These are phyloP conservation scores for Catajapyx aquilonaris DNA, from an alignment of 1,140 invertebrate species.

Conservation along the genomic window DNA sequence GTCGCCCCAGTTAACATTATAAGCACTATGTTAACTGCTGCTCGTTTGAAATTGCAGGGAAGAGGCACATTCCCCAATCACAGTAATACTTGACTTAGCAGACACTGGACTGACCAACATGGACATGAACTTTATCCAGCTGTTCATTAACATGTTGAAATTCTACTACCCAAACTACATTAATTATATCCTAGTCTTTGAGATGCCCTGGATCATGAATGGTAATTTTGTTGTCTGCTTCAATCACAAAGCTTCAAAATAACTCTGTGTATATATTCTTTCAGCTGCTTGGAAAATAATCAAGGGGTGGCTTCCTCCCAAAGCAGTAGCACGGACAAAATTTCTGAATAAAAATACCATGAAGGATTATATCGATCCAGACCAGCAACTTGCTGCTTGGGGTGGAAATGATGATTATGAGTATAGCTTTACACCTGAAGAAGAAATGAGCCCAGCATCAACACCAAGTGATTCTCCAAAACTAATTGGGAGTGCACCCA, in stretches of 20 bases:
- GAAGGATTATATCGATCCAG: constrained; percentile 48
- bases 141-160: constrained; percentile 70
- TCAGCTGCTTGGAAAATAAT: constrained; percentile 81
- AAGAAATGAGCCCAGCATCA: too few relatives aligned
- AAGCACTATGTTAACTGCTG: too few relatives aligned
- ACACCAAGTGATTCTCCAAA: too few relatives aligned
- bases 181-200: constrained; percentile 78
- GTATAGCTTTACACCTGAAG: constrained; percentile 46
- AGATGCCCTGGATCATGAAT: constrained; percentile 88
- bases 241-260: constrained; percentile 1
- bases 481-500: too few relatives aligned
- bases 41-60: too few relatives aligned
- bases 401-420: constrained; percentile 60
- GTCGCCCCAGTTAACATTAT: too few relatives aligned
- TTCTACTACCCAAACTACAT: constrained; percentile 73
- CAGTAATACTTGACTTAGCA: constrained; percentile 75
- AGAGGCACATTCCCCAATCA: constrained; percentile 52
- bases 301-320: constrained; percentile 66
- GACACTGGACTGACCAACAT: constrained; percentile 64
- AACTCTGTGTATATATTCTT: constrained; percentile 13
- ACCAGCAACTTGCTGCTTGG: constrained; percentile 48
- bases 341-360: constrained; percentile 59
- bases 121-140: constrained; percentile 71
- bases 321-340: constrained; percentile 75
- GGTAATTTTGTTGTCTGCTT: constrained; percentile 27